These are phyloP conservation scores for Rhopalosiphum padi DNA, from an alignment of 1,140 invertebrate genomes.

Conservation along the genomic window DNA sequence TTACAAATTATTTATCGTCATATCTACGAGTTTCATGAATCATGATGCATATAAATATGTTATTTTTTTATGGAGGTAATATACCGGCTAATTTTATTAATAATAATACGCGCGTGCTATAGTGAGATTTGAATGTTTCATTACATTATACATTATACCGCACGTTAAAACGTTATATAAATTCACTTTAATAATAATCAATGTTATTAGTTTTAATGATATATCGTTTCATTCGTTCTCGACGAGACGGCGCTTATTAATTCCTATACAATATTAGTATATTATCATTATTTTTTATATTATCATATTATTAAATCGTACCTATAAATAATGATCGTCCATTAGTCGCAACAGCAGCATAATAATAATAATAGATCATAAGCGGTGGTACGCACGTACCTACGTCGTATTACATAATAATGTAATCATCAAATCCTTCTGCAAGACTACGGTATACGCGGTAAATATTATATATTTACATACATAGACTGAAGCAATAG, in stretches of 20 bases:
- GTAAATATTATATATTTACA: no score
- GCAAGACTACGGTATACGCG: neutral
- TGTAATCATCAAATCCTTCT: neutral
- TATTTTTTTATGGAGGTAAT: neutral
- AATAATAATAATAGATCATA: neutral
- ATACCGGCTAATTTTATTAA: neutral
- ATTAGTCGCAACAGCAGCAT: neutral
- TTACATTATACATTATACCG: neutral
- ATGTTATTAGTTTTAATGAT: constrained; percentile 9
- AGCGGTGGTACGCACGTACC: neutral
- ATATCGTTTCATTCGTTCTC: neutral
- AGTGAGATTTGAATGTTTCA: neutral
- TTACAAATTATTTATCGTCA: neutral
- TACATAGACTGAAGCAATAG: no score
- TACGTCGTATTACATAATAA: neutral
- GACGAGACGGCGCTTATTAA: neutral
- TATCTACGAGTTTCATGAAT: neutral
- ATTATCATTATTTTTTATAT: neutral
- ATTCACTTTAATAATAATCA: constrained; percentile 9
- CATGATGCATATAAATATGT: neutral
- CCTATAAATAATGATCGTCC: neutral
- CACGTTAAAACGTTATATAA: neutral
- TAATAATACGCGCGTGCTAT: neutral
- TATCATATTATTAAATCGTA: constrained; percentile 9
- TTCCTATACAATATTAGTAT: neutral